phyloP scores from a whole-genome alignment of 2,888 invertebrate genomes.

The Phaonia tiefii region DNA sequence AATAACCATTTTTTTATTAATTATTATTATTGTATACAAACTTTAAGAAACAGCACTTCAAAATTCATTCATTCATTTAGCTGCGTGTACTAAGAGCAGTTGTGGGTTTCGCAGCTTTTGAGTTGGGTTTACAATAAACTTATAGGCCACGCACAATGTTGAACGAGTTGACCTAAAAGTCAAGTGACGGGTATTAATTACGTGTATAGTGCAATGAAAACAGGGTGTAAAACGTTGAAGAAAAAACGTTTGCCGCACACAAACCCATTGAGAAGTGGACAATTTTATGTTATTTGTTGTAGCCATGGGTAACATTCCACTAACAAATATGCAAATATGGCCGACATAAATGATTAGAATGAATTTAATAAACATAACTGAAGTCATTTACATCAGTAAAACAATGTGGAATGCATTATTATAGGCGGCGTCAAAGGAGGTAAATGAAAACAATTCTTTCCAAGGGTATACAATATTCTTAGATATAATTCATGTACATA shows the following conservation, averaged over 20 bases:
- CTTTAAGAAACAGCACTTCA: too few relatives aligned
- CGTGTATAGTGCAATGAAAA: background rate
- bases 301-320: too few relatives aligned
- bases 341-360: background rate
- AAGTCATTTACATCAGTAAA: background rate
- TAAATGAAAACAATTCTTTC: background rate
- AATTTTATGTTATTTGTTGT: too few relatives aligned
- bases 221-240: background rate
- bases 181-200: slow-evolving; percentile 17
- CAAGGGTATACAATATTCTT: background rate
- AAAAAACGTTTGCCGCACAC: too few relatives aligned
- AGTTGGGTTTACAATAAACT: background rate
- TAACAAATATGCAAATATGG: background rate
- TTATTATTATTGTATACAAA: too few relatives aligned
- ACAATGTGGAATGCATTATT: too few relatives aligned
- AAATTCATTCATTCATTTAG: too few relatives aligned
- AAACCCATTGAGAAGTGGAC: too few relatives aligned
- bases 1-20: too few relatives aligned
- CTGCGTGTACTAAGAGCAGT: too few relatives aligned
- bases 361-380: slow-evolving; percentile 12
- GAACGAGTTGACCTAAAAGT: slow-evolving; percentile 22
- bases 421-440: slow-evolving; percentile 7
- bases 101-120: too few relatives aligned
- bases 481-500: background rate
- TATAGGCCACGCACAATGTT: slow-evolving; percentile 26